Base-by-base conservation (phyloP, 1,140 invertebrate genomes). In the Coelopa frigida region DNA sequence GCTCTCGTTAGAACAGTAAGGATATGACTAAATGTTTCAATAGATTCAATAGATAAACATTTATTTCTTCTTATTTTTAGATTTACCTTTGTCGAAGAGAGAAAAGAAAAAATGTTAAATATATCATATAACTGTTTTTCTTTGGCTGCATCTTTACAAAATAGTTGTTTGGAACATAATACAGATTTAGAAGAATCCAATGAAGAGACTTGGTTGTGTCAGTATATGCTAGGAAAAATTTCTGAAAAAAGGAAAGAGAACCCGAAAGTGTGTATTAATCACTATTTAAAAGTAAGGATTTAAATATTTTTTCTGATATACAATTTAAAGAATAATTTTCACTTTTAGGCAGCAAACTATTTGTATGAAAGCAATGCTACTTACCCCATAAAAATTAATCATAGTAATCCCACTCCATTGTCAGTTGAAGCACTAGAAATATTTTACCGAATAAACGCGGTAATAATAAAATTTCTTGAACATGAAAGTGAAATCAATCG, bases 341-440 rank as follows among this genome's bases (percentile, higher is more conserved):
- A n/a, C n/a, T n/a, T 46, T 47, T 56, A 83, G 74, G 81, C 89
- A 15, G 78, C 80, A 18, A 75, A 81, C 58, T 79, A 83, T 63
- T 70, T 94, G 24, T 77, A 85, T 59, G 78, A 89, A 67, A 85
- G 87, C 52, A 81, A 82, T 39, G 91, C 91, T 2, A 77, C 77
- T 14, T 95, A 95, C 74, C 91, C 92, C 0, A 74, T 78, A 18
- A 87, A 86, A 73, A 91, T 96, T 38, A 83, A 78, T 44, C 94
- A 92, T 59, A 86, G 83, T 55, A 82, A 78, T 67, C 86, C 91
- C 0, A 83, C 87, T 48, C 79, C 85, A 66, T 73, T 90, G 22
- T 80, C 89, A 4, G 80, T 96, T n/a, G 92, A 96, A 74, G 85
- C 89, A 1, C 70, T 96, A 15, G 93, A 96, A 71, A 78, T 87